phyloP scores from a whole-genome alignment of 2,113 vertebrate genomes.

The Thryonomys swinderianus region DNA sequence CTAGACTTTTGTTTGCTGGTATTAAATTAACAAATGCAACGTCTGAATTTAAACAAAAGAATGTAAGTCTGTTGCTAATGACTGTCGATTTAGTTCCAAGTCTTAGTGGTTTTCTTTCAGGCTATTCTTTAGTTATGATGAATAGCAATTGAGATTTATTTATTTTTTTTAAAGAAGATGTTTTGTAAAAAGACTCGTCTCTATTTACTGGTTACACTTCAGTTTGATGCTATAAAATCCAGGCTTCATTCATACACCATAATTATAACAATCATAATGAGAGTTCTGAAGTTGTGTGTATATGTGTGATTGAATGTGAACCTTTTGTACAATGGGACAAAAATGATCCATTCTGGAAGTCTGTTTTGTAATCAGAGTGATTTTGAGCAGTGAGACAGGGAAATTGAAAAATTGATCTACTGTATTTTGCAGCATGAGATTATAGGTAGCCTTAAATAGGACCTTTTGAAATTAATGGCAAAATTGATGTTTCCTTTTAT shows the following conservation, averaged over 20 bases:
- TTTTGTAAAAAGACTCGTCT: slow-evolving; percentile 44
- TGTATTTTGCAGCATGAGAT: neutral
- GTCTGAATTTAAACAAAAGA: slow-evolving; percentile 65
- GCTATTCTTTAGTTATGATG: slow-evolving; percentile 64
- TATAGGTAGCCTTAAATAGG: slow-evolving; percentile 33
- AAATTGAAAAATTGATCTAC: slow-evolving; percentile 18
- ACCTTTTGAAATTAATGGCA: slow-evolving; percentile 50
- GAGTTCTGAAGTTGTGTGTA: neutral
- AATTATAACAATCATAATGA: slow-evolving; percentile 39
- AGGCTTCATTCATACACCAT: slow-evolving; percentile 60
- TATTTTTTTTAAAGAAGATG: slow-evolving; percentile 1
- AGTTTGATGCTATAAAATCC: slow-evolving; percentile 60
- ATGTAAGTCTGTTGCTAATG: slow-evolving; percentile 59
- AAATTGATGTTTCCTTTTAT: slow-evolving; percentile 39
- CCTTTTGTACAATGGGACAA: slow-evolving; percentile 24
- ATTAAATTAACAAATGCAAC: slow-evolving; percentile 68
- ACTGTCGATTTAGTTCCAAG: slow-evolving; percentile 64
- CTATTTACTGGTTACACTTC: slow-evolving; percentile 68
- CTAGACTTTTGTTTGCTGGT: slow-evolving; percentile 70
- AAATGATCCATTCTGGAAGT: neutral
- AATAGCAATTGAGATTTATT: slow-evolving; percentile 26
- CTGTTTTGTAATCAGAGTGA: slow-evolving; percentile 44
- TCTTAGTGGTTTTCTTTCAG: slow-evolving; percentile 17
- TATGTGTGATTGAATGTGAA: neutral
- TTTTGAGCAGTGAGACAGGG: slow-evolving; percentile 24